Evolutionary conservation across 2,888 invertebrate species (phyloP), one percentile per base, ranked within the genome.

Genomic region (Lasioglossum pauxillum): DNA sequence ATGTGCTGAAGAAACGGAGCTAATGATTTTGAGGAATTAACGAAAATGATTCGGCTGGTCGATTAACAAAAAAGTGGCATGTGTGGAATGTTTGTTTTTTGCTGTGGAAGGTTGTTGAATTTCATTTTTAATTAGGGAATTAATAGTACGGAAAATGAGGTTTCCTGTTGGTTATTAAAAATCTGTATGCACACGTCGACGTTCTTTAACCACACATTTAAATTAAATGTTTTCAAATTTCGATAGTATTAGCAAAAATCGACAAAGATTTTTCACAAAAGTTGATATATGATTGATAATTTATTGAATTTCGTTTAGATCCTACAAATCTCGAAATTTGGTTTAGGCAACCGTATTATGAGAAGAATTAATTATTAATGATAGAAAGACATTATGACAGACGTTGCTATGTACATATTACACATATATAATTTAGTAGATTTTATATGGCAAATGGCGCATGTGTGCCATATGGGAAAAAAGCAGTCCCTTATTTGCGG

Each of bases 401-500:
- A 49, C 23, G 2, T 23, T 49, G 49, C 49, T 8, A 23, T 23
- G 2, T n/a, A 53, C n/a, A 10, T 53, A n/a, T 49, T 19, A 19
- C 3, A 53, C 10, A 53, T 10, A 53, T 10, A n/a, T n/a, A 53
- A 53, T 53, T 53, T 10, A 53, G 53, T 23, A 53, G 53, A 53
- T 23, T 53, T 1, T 53, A 53, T n/a, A 23, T 10, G 10, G 23
- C 23, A 53, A 23, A 27, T 73, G 35, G 19, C 35, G 23, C 23
- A 74, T 23, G 49, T 53, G 53, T 53, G 23, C 10, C 53, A 0
- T n/a, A 53, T 53, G 23, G 53, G 53, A 10, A 46, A 73, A 73
- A 49, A 74, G 73, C 35, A 74, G 73, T 49, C 73, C 35, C 73
- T 49, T 74, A 74, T 74, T 74, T 74, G 73, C 73, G 31, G 31